phyloP scores from a whole-genome alignment of 2,888 invertebrate species.

The Venusia cambrica region DNA sequence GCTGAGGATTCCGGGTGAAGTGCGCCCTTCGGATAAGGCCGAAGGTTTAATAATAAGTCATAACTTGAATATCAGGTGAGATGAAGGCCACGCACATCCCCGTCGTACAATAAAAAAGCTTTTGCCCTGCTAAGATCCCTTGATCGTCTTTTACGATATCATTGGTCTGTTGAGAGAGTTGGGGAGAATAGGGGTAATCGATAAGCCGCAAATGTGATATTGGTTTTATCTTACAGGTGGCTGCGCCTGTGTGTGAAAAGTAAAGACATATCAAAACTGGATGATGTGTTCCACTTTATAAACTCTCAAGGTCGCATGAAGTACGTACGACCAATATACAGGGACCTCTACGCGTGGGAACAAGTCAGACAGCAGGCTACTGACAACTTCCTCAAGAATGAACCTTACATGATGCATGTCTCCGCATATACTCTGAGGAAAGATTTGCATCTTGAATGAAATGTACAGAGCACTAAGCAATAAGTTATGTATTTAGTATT shows the following conservation, averaged over 20 bases:
- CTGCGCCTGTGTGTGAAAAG: conserved; percentile 88
- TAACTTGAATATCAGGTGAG: too few species aligned
- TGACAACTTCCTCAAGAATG: conserved; percentile 85
- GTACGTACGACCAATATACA: conserved; percentile 92
- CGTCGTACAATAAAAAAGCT: too few species aligned
- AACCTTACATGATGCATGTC: conserved; percentile 91
- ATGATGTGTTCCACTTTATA: conserved; percentile 87
- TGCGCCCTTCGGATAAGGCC: too few species aligned
- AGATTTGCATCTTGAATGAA: conserved; percentile 83
- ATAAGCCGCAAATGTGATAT: too few species aligned
- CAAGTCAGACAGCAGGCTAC: conserved; percentile 84
- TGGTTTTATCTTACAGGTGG: conserved; percentile 77
- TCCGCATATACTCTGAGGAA: conserved; percentile 87
- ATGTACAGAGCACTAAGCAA: too few species aligned
- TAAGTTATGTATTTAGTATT: conserved; percentile 9
- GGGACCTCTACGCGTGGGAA: conserved; percentile 91
- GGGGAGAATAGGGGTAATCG: too few species aligned
- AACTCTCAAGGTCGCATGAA: conserved; percentile 95
- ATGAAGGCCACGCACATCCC: too few species aligned
- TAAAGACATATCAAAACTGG: conserved; percentile 84
- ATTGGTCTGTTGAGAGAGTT: too few species aligned
- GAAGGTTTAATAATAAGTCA: too few species aligned
- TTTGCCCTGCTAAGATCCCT: too few species aligned
- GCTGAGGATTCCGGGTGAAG: too few species aligned
- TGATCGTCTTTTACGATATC: too few species aligned